These are phyloP conservation scores for Drosophila pruinosa DNA, from an alignment of 1,140 invertebrate genomes.

Conservation along the genomic window DNA sequence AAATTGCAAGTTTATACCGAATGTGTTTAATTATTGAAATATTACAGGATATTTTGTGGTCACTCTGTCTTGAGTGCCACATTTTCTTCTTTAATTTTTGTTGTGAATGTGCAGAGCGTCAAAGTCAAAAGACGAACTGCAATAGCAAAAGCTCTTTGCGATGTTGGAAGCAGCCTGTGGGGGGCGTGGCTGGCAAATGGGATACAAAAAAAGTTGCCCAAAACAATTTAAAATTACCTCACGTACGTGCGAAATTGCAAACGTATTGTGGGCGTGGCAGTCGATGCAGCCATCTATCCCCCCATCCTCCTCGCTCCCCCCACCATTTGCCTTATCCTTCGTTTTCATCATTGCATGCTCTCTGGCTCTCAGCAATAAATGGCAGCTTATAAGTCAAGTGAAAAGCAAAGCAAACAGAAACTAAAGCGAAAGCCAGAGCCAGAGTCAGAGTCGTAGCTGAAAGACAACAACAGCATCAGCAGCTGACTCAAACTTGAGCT, in stretches of 20 bases:
- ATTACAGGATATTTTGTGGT: background rate
- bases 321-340: background rate
- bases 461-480: conserved; percentile 27
- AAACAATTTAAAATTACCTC: conserved; percentile 80
- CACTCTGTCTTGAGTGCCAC: no score
- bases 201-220: conserved; percentile 58
- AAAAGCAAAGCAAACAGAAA: conserved; percentile 58
- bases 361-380: conserved; percentile 61
- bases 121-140: conserved; percentile 39
- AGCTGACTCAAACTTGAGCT: conserved; percentile 50
- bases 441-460: conserved; percentile 32
- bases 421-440: conserved; percentile 31
- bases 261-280: conserved; percentile 71
- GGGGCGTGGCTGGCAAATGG: conserved; percentile 16
- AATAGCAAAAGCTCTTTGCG: conserved; percentile 7
- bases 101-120: conserved; percentile 4
- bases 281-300: conserved; percentile 10
- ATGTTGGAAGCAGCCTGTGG: background rate
- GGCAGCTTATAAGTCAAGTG: conserved; percentile 79
- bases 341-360: conserved; percentile 2
- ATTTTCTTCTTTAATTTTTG: background rate
- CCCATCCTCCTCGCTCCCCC: background rate
- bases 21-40: no score
- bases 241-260: conserved; percentile 76
- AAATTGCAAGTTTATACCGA: no score